These are phyloP conservation scores for Boleophthalmus pectinirostris DNA, from an alignment of 2,113 vertebrate species.

Conservation along the genomic window DNA sequence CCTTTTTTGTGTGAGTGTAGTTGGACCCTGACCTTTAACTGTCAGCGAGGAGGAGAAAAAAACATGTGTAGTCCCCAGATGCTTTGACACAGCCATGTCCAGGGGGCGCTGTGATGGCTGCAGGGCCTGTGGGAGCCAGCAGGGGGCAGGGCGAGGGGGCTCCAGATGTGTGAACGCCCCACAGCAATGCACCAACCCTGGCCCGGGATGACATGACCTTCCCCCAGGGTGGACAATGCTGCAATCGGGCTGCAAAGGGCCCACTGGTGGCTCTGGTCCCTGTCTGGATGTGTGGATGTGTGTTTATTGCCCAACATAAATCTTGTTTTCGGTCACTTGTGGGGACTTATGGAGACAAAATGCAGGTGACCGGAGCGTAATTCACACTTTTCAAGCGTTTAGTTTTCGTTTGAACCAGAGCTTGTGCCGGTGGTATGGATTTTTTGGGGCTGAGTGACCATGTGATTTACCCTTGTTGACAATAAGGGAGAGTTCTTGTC, in stretches of 20 bases:
- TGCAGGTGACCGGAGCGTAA: background rate
- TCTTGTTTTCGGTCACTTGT: slow-evolving; percentile 2
- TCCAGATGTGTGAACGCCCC: slow-evolving; percentile 74
- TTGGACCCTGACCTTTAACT: slow-evolving; percentile 67
- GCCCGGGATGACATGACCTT: slow-evolving; percentile 66
- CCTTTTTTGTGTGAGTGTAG: slow-evolving; percentile 24
- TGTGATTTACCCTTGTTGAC: slow-evolving; percentile 11
- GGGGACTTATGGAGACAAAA: slow-evolving; percentile 12
- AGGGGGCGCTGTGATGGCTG: slow-evolving; percentile 52
- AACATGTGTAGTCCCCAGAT: slow-evolving; percentile 68
- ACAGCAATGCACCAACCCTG: slow-evolving; percentile 60
- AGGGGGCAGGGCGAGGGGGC: slow-evolving; percentile 55
- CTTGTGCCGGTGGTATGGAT: background rate
- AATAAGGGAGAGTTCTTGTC: slow-evolving; percentile 3
- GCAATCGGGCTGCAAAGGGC: slow-evolving; percentile 21
- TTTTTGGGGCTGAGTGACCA: slow-evolving; percentile 7
- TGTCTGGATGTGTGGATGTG: slow-evolving; percentile 6
- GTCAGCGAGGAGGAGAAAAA: slow-evolving; percentile 61
- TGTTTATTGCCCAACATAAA: slow-evolving; percentile 8
- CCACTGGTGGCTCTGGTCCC: slow-evolving; percentile 35
- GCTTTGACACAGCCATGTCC: slow-evolving; percentile 62
- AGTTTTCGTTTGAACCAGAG: background rate
- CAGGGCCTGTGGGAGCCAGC: slow-evolving; percentile 58
- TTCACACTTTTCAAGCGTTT: slow-evolving; percentile 1
- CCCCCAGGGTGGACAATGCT: slow-evolving; percentile 61